A percentile compares a stretch with the other conserved stretches of the same genome.
phyloP scores from a whole-genome alignment of 1,140 invertebrate species.

The Pomacea maculata region DNA sequence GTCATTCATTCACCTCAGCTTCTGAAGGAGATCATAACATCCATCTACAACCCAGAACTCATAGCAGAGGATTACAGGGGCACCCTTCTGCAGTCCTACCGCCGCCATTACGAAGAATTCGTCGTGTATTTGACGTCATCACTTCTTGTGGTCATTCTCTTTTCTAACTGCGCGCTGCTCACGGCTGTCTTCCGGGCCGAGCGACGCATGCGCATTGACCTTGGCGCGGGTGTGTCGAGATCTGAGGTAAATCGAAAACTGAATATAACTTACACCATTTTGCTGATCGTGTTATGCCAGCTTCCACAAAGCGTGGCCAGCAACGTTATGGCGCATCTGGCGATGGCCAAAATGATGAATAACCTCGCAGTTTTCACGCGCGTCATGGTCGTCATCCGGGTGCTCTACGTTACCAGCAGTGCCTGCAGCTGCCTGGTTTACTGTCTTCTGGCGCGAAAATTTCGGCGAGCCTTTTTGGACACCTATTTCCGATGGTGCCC shows the following conservation, averaged over 20 bases:
- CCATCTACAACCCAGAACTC: background rate
- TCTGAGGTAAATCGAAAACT: background rate
- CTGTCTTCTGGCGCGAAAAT: conserved; percentile 1
- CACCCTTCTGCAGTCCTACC: conserved; percentile 3
- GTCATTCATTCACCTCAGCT: conserved; percentile 13
- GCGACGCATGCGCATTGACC: background rate
- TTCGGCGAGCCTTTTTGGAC: background rate
- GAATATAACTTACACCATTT: conserved; percentile 1
- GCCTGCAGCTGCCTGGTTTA: conserved; percentile 7
- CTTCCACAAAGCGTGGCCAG: conserved; percentile 4
- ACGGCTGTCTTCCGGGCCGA: background rate
- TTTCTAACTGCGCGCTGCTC: background rate
- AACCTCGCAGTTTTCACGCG: background rate
- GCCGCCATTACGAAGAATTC: conserved; percentile 8
- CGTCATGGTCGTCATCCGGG: background rate
- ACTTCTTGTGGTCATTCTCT: background rate
- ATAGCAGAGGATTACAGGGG: conserved; percentile 5
- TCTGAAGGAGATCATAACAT: background rate
- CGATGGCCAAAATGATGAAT: background rate
- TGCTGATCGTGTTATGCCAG: conserved; percentile 6
- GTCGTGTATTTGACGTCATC: conserved; percentile 16
- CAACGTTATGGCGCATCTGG: background rate
- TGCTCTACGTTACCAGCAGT: conserved; percentile 10
- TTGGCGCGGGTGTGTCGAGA: background rate
- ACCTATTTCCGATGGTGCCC: background rate